Evolutionary conservation across 2,797 vertebrate species (phyloP).

Genomic region (Chloroceryle inda): DNA sequence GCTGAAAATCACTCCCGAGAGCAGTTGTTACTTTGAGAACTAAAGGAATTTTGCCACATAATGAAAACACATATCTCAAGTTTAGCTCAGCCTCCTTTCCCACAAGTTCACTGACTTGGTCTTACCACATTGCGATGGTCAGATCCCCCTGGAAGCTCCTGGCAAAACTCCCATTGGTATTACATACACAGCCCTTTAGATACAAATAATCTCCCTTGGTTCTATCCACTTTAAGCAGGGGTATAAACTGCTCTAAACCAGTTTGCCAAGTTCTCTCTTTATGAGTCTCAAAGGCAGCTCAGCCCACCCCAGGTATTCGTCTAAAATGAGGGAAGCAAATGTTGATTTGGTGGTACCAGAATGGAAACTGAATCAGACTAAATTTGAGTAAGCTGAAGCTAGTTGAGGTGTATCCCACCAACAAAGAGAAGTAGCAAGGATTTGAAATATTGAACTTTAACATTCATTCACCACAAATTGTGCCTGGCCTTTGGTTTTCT

Average conservation of each 20-base stretch:
- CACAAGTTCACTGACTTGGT: neutral
- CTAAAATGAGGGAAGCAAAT: neutral
- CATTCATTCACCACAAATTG: neutral
- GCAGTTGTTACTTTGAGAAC: neutral
- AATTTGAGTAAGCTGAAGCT: neutral
- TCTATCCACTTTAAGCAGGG: neutral
- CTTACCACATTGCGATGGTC: neutral
- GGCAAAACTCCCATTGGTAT: neutral
- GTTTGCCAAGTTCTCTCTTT: neutral
- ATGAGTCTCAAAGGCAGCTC: neutral
- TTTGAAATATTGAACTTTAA: neutral
- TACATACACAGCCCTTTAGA: neutral
- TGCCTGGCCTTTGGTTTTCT: neutral
- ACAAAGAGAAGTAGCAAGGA: neutral
- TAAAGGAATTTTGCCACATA: neutral
- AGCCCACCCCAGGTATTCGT: neutral
- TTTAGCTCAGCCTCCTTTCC: neutral
- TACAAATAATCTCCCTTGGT: neutral
- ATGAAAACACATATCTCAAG: neutral
- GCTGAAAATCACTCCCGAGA: slow-evolving; percentile 4
- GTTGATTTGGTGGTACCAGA: neutral
- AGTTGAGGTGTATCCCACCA: neutral
- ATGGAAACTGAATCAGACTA: neutral
- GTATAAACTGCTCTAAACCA: neutral
- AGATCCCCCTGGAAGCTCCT: neutral